phyloP scores from a whole-genome alignment of 2,888 invertebrate genomes.

The Plebejus melissa region DNA sequence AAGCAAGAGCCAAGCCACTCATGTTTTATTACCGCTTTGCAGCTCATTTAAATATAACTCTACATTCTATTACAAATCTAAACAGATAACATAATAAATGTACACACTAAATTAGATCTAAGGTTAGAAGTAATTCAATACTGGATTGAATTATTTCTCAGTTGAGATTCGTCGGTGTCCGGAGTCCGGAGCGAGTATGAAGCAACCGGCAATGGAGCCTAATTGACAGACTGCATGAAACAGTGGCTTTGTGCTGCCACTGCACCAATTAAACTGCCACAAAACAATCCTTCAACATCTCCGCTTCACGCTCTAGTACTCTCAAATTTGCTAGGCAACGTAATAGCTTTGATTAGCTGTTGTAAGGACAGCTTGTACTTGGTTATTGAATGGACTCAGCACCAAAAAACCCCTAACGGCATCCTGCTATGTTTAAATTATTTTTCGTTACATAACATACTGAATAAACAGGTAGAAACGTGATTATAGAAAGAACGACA shows the following conservation, averaged over 20 bases:
- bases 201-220: conserved; percentile 54
- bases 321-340: conserved; percentile 30
- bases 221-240: conserved; percentile 60
- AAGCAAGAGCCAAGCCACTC: too few relatives aligned
- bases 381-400: background rate
- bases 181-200: conserved; percentile 38
- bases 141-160: conserved; percentile 1
- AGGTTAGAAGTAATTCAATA: background rate
- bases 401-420: background rate
- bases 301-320: conserved; percentile 33
- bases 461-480: background rate
- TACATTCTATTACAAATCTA: background rate
- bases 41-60: too few relatives aligned
- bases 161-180: conserved; percentile 32
- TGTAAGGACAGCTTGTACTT: background rate
- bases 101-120: background rate
- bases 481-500: too few relatives aligned
- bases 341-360: conserved; percentile 29
- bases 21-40: too few relatives aligned
- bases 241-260: conserved; percentile 49
- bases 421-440: background rate
- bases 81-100: background rate
- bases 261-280: conserved; percentile 60
- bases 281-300: conserved; percentile 45
- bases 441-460: background rate